A percentile compares a stretch with the other conserved stretches of the same genome.
These are phyloP conservation scores for Chloroclysta siterata DNA, from an alignment of 2,888 invertebrate species.

Conservation along the genomic window DNA sequence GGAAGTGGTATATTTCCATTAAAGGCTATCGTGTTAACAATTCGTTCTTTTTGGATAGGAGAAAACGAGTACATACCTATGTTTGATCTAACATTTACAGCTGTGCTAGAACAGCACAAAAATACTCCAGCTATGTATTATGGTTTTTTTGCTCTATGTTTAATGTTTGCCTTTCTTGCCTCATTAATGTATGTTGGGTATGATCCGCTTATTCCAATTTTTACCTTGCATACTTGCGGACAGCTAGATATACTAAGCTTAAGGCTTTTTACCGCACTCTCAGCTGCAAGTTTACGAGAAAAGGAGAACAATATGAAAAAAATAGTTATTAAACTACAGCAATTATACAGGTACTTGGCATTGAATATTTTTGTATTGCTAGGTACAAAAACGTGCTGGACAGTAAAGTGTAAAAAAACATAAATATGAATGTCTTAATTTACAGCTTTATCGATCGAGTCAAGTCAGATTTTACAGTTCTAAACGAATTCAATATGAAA, in stretches of 20 bases:
- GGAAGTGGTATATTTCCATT: constrained; percentile 57
- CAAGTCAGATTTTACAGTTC: constrained; percentile 50
- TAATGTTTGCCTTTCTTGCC: constrained; percentile 55
- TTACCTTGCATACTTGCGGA: constrained; percentile 66
- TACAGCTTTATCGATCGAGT: constrained; percentile 57
- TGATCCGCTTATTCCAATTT: constrained; percentile 71
- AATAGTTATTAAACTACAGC: constrained; percentile 60
- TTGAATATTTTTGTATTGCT: too few species aligned
- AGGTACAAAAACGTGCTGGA: too few species aligned
- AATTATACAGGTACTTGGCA: constrained; percentile 56
- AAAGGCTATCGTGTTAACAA: constrained; percentile 59
- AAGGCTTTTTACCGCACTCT: constrained; percentile 55
- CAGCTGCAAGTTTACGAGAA: constrained; percentile 42
- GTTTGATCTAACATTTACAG: constrained; percentile 61
- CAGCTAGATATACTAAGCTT: constrained; percentile 62
- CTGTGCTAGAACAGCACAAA: constrained; percentile 54
- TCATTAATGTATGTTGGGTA: constrained; percentile 59
- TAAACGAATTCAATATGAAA: constrained; percentile 70
- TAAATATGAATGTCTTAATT: constrained; percentile 21
- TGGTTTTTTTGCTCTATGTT: constrained; percentile 43
- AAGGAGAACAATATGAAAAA: constrained; percentile 52
- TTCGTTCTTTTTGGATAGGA: constrained; percentile 49
- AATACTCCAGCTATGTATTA: constrained; percentile 45
- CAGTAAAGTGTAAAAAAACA: too few species aligned
- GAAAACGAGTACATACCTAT: constrained; percentile 56